These are phyloP conservation scores for Solea solea DNA, from an alignment of 2,113 vertebrate species.

Conservation along the genomic window DNA sequence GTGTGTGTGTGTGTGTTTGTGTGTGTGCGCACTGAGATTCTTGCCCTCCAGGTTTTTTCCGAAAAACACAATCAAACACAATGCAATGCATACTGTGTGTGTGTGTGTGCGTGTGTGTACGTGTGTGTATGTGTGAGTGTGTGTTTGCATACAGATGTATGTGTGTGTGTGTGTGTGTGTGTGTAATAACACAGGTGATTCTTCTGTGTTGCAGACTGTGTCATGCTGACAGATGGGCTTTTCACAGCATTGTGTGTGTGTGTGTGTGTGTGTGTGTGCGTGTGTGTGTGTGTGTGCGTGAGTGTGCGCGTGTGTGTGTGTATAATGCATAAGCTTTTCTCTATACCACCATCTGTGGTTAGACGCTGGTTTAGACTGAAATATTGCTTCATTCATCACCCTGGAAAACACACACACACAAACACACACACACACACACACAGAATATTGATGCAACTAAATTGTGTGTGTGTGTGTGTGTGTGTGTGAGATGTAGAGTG, in stretches of 20 bases:
- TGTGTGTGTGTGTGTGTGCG: slow-evolving; percentile 16
- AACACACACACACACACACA: too few species aligned
- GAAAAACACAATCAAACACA: slow-evolving; percentile 33
- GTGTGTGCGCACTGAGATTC: too few species aligned
- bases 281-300: neutral
- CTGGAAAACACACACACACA: slow-evolving; percentile 49
- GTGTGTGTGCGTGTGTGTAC: slow-evolving; percentile 15
- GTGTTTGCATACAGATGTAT: slow-evolving; percentile 13
- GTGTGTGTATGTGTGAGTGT: neutral
- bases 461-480: slow-evolving; percentile 17
- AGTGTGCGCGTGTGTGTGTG: slow-evolving; percentile 24
- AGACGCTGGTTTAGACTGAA: slow-evolving; percentile 69
- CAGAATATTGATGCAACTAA: slow-evolving; percentile 3
- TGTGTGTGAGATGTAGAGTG: slow-evolving; percentile 49
- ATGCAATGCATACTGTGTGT: slow-evolving; percentile 14
- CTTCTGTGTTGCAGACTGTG: slow-evolving; percentile 55
- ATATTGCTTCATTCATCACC: slow-evolving; percentile 78
- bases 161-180: slow-evolving; percentile 12
- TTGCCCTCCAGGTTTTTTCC: too few species aligned
- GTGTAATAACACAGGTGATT: slow-evolving; percentile 65
- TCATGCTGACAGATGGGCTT: slow-evolving; percentile 62
- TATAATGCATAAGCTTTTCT: slow-evolving; percentile 52
- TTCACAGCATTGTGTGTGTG: slow-evolving; percentile 31
- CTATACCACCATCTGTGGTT: slow-evolving; percentile 63
- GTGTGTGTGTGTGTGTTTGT: too few species aligned